Percentiles rank a stretch among this genome's conserved stretches.
phyloP scores from a whole-genome alignment of 2,113 vertebrate genomes.

The Ailuropoda melanoleuca region DNA sequence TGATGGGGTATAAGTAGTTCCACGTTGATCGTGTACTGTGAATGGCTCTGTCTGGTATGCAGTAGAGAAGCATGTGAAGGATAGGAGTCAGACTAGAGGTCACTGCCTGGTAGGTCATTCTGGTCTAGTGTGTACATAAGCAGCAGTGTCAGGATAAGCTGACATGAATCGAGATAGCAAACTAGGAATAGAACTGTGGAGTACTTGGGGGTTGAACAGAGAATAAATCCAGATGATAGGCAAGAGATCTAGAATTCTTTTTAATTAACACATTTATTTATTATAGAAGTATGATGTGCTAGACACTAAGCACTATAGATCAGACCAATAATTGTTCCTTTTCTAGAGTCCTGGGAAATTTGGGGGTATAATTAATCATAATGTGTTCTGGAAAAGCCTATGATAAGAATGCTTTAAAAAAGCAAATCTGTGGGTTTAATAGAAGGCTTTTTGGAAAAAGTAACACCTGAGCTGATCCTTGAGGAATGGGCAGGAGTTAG shows the following conservation, averaged over 20 bases:
- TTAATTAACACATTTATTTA: not conserved
- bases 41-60: not conserved
- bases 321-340: not conserved
- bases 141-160: not conserved
- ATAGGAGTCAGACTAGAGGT: not conserved
- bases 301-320: not conserved
- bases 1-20: not conserved
- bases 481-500: not conserved
- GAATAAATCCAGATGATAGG: not conserved
- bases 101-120: not conserved
- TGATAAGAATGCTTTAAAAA: not conserved
- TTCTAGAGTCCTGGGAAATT: not conserved
- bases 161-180: not conserved
- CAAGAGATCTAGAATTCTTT: not conserved
- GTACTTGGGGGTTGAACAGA: not conserved
- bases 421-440: not conserved
- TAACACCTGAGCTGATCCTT: not conserved
- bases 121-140: not conserved
- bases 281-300: not conserved
- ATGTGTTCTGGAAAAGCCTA: not conserved
- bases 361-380: not conserved
- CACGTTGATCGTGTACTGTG: not conserved
- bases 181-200: not conserved
- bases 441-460: not conserved
- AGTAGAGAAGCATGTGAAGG: not conserved